These are phyloP conservation scores for Pyrocoelia pectoralis DNA, from an alignment of 2,888 invertebrate genomes.

Conservation along the genomic window DNA sequence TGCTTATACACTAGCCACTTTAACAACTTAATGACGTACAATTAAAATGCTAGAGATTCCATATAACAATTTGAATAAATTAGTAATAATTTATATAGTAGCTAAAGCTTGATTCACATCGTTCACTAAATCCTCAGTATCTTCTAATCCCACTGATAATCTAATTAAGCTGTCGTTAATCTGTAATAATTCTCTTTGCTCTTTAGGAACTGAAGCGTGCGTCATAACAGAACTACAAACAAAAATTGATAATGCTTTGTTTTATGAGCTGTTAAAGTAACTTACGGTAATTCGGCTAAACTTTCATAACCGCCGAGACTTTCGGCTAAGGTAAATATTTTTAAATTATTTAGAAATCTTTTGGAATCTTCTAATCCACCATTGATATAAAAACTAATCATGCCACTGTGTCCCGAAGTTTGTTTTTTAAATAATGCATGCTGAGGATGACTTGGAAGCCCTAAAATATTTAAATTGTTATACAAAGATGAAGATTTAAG, in stretches of 20 bases:
- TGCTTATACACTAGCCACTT: neutral
- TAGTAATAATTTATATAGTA: slow-evolving; percentile 41
- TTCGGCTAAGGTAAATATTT: slow-evolving; percentile 88
- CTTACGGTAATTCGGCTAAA: slow-evolving; percentile 92
- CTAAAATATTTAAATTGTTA: slow-evolving; percentile 55
- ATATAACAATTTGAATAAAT: slow-evolving; percentile 2
- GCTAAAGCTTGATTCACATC: slow-evolving; percentile 87
- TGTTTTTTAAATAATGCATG: slow-evolving; percentile 81
- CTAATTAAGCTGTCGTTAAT: slow-evolving; percentile 87
- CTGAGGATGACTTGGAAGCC: slow-evolving; percentile 86
- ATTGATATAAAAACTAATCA: slow-evolving; percentile 87
- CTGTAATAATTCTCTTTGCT: slow-evolving; percentile 74
- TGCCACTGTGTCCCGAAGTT: slow-evolving; percentile 88
- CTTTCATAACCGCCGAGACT: slow-evolving; percentile 96
- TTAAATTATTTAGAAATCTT: slow-evolving; percentile 76
- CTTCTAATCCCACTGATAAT: slow-evolving; percentile 91
- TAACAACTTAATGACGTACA: neutral
- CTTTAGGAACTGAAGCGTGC: slow-evolving; percentile 87
- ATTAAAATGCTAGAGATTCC: neutral
- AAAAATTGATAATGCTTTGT: too few relatives aligned
- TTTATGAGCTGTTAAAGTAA: slow-evolving; percentile 41
- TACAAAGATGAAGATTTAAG: too few relatives aligned
- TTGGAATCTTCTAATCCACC: slow-evolving; percentile 77
- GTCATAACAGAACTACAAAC: slow-evolving; percentile 79
- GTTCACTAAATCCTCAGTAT: slow-evolving; percentile 80